These are phyloP conservation scores for Campopleginae sp. DNA, from an alignment of 2,888 invertebrate species.

Conservation along the genomic window DNA sequence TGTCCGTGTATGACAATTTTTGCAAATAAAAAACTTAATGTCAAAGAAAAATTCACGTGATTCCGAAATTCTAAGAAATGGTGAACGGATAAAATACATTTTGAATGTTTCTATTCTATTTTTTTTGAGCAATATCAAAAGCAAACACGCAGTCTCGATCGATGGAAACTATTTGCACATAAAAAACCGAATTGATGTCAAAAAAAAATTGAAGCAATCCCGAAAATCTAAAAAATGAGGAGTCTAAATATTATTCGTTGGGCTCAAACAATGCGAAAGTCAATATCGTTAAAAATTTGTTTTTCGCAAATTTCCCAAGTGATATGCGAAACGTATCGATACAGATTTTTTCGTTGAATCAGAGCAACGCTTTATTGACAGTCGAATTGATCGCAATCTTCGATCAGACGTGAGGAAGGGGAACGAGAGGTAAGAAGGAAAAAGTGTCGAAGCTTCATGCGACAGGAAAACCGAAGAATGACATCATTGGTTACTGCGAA, in stretches of 20 bases:
- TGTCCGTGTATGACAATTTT: no score
- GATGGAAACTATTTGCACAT: not conserved
- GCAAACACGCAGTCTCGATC: not conserved
- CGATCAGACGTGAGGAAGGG: not conserved
- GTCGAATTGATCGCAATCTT: slow-evolving; percentile 2
- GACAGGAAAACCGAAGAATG: slow-evolving; percentile 41
- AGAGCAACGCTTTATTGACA: not conserved
- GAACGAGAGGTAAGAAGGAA: not conserved
- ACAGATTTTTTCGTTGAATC: not conserved
- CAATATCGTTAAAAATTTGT: no score
- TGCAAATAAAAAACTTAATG: no score
- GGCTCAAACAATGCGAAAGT: no score
- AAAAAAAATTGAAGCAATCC: no score
- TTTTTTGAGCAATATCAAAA: not conserved
- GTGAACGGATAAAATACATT: no score
- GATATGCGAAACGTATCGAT: no score
- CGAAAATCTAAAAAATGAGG: no score
- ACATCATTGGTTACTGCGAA: slow-evolving; percentile 49
- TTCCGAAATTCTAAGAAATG: not conserved
- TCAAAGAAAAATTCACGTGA: not conserved
- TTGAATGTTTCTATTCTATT: no score
- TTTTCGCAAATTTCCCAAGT: no score
- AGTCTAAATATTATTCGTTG: no score
- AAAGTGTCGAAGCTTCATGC: slow-evolving; percentile 6
- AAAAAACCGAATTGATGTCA: no score